These are phyloP conservation scores for Myxocyprinus asiaticus DNA, from an alignment of 2,113 vertebrate species.

Conservation along the genomic window DNA sequence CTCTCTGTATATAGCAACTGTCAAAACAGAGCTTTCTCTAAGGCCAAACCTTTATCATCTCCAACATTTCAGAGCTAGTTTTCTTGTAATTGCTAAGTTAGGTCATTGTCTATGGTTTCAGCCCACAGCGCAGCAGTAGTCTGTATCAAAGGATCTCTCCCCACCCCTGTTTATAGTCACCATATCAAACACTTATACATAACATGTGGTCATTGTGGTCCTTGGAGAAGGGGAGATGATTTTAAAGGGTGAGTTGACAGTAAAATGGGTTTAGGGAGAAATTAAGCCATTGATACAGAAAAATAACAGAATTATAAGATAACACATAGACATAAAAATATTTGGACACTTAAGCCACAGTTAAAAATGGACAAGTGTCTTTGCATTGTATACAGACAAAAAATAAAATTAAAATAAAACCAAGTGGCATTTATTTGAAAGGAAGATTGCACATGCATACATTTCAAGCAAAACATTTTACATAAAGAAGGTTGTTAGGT, in stretches of 20 bases:
- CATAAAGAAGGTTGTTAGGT: no score
- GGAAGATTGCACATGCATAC: no score
- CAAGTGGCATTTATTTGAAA: no score
- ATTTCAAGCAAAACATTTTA: no score
- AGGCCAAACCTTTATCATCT: conserved; percentile 57
- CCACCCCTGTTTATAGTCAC: conserved; percentile 57
- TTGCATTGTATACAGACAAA: no score
- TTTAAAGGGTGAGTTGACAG: not conserved
- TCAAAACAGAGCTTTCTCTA: conserved; percentile 64
- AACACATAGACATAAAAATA: not conserved
- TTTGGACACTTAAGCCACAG: no score
- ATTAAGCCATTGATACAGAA: not conserved
- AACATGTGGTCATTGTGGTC: conserved; percentile 36
- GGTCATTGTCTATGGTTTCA: conserved; percentile 57
- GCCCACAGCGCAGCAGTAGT: conserved; percentile 44
- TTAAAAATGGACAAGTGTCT: no score
- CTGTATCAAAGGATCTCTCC: conserved; percentile 58
- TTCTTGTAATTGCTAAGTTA: conserved; percentile 57
- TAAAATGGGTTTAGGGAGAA: not conserved
- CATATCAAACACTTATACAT: conserved; percentile 57
- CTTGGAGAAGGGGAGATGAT: not conserved
- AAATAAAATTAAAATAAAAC: no score
- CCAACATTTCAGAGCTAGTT: conserved; percentile 49
- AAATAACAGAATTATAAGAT: not conserved
- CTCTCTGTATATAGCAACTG: conserved; percentile 65